Evolutionary conservation across 2,113 vertebrate genomes (phyloP).

Genomic region (Callipepla californica): DNA sequence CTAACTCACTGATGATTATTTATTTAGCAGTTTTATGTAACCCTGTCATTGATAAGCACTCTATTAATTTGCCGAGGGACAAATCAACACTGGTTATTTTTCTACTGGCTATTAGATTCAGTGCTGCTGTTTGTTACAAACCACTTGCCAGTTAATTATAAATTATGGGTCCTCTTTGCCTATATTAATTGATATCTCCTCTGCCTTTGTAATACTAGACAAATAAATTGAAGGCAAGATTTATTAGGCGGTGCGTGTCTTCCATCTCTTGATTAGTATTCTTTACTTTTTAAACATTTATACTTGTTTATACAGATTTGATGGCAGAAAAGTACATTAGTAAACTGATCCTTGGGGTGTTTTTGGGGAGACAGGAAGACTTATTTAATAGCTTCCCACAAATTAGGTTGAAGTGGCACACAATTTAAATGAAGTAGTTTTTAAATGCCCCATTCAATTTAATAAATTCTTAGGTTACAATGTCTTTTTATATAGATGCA

Average conservation of each 20-base stretch:
- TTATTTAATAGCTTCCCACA: slow-evolving; percentile 62
- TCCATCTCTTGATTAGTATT: slow-evolving; percentile 81
- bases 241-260: slow-evolving; percentile 87
- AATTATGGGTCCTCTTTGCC: slow-evolving; percentile 94
- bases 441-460: slow-evolving; percentile 71
- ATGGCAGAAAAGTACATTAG: slow-evolving; percentile 64
- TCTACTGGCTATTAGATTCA: slow-evolving; percentile 92
- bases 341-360: slow-evolving; percentile 77
- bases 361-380: slow-evolving; percentile 60
- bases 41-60: slow-evolving; percentile 97
- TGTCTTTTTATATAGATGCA: neutral
- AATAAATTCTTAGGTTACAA: slow-evolving; percentile 7
- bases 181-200: slow-evolving; percentile 97
- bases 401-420: slow-evolving; percentile 63
- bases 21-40: slow-evolving; percentile 99
- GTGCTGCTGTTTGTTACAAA: slow-evolving; percentile 94
- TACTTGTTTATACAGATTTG: slow-evolving; percentile 79
- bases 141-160: slow-evolving; percentile 98
- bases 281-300: slow-evolving; percentile 84
- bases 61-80: slow-evolving; percentile 96
- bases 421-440: slow-evolving; percentile 51
- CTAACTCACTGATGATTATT: slow-evolving; percentile 98
- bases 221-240: slow-evolving; percentile 95
- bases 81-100: slow-evolving; percentile 94
- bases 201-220: slow-evolving; percentile 86